Base-by-base conservation (phyloP, 2,113 vertebrate genomes). In the Hystrix brachyura region DNA sequence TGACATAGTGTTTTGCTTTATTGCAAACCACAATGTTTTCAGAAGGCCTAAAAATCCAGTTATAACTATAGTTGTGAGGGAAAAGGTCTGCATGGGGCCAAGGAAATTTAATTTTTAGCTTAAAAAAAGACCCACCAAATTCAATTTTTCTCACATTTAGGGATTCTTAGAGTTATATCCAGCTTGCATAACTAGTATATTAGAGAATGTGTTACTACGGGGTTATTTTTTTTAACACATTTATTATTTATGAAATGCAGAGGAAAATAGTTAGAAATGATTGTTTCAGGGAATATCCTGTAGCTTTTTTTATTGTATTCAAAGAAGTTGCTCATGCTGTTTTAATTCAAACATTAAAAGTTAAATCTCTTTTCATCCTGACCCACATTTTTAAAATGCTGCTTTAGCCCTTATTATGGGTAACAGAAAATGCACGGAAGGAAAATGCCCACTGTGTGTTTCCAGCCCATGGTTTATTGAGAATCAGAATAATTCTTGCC, bases 161-260 rank as follows among this genome's bases (percentile, higher is more conserved):
- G 91, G 85, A 92, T 92, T 96, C 90, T 97, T 97, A 84, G 94
- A 96, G 96, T 97, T 98, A 90, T 94, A 98, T 87, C 86, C 92
- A 97, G 89, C 94, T 98, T 98, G 96, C 97, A 97, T 97, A 98
- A 98, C 95, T 96, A 93, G 76, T 88, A 78, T 97, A 95, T 97
- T 88, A 98, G 97, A 98, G 97, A 95, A 96, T 96, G 92, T 62
- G 76, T 94, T 97, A 93, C 87, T 95, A 94, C 0, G 38, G 90
- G 78, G 38, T 97, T 97, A 98, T 97, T 96, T 98, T 98, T 97
- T 98, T 97, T 59, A 81, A 91, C 48, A 74, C 97, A 95, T 98
- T 98, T 96, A 98, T 98, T 98, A 98, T 98, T 98, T 98, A 98
- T 98, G 98, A 98, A 98, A 95, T 96, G 89, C 91, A 94, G 95